phyloP scores from a whole-genome alignment of 1,140 invertebrate genomes.

The Diorhabda sublineata region DNA sequence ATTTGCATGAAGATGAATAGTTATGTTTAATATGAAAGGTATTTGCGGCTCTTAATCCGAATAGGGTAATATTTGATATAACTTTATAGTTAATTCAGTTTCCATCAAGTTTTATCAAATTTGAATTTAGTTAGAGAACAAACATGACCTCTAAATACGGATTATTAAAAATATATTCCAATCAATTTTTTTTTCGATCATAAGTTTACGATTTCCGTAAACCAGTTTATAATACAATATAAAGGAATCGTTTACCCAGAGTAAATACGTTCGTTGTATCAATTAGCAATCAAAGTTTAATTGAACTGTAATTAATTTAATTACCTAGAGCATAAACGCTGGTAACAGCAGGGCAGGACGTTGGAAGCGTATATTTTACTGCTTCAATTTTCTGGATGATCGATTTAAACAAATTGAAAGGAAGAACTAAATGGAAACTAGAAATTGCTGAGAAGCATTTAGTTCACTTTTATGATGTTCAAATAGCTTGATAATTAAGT shows the following conservation, averaged over 20 bases:
- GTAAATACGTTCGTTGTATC: background rate
- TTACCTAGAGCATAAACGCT: background rate
- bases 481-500: background rate
- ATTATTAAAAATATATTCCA: too few species aligned
- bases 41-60: too few species aligned
- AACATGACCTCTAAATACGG: too few species aligned
- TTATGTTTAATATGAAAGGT: too few species aligned
- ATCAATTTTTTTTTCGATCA: too few species aligned
- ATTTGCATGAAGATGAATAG: too few species aligned
- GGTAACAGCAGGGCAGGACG: constrained; percentile 1
- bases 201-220: too few species aligned
- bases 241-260: background rate
- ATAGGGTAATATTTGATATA: too few species aligned
- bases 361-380: constrained; percentile 1
- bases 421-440: background rate
- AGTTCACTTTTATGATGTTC: background rate
- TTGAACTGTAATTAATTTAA: constrained; percentile 3
- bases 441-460: background rate
- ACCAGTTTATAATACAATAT: background rate
- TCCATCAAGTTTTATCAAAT: too few species aligned
- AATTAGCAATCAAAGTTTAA: constrained; percentile 3
- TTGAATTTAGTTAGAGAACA: too few species aligned
- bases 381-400: background rate
- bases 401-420: constrained; percentile 1
- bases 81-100: too few species aligned